These are phyloP conservation scores for Macropus fuliginosus DNA, from an alignment of 2,797 vertebrate genomes.

Conservation along the genomic window DNA sequence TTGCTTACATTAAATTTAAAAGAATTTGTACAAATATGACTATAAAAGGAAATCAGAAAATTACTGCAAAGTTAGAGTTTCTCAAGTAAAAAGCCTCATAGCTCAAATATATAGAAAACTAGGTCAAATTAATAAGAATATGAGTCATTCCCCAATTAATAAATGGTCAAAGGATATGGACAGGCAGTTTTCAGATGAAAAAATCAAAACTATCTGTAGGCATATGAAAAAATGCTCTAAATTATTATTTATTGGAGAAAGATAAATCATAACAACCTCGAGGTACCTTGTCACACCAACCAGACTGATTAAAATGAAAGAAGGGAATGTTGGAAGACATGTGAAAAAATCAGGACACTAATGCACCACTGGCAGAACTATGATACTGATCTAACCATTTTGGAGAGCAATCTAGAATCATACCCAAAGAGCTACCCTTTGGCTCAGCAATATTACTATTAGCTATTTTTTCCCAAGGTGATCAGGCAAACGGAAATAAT, in stretches of 20 bases:
- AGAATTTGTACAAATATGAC: neutral
- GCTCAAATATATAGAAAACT: neutral
- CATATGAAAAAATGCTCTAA: neutral
- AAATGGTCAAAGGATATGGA: neutral
- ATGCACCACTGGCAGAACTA: neutral
- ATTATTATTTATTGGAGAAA: neutral
- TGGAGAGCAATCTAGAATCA: neutral
- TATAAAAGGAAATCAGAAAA: neutral
- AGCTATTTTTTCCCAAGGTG: neutral
- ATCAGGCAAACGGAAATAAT: neutral
- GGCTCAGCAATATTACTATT: neutral
- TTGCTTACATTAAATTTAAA: neutral
- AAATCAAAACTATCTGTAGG: neutral
- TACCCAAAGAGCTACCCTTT: neutral
- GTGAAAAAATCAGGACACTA: neutral
- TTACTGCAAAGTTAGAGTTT: neutral
- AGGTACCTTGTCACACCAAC: neutral
- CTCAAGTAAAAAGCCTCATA: neutral
- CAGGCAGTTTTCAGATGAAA: neutral
- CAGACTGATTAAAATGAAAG: neutral
- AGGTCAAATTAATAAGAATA: neutral
- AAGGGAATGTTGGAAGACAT: accelerated
- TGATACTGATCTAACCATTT: neutral
- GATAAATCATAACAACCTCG: neutral
- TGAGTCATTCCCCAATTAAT: neutral